These are phyloP conservation scores for Loripinus fragilis DNA, from an alignment of 2,888 invertebrate species.

Conservation along the genomic window DNA sequence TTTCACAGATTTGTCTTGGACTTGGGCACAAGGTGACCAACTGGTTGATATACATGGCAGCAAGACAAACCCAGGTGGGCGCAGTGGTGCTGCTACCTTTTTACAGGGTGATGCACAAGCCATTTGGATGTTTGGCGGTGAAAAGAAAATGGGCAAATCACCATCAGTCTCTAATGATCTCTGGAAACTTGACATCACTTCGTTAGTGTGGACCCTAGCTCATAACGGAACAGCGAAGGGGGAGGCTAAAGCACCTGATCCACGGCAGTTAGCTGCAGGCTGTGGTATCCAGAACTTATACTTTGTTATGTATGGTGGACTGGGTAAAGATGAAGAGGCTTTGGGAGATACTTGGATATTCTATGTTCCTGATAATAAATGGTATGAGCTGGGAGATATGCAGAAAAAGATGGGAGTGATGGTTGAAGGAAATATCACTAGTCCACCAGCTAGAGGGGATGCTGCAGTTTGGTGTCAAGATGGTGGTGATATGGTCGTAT, in stretches of 20 bases:
- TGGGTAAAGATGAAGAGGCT: constrained; percentile 57
- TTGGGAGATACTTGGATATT: constrained; percentile 76
- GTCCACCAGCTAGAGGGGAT: constrained; percentile 66
- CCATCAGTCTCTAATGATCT: constrained; percentile 70
- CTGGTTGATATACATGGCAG: constrained; percentile 50
- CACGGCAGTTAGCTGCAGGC: constrained; percentile 67
- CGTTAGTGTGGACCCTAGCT: constrained; percentile 58
- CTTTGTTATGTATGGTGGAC: constrained; percentile 75
- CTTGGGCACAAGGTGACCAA: constrained; percentile 66
- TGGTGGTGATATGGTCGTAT: constrained; percentile 61
- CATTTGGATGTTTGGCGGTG: constrained; percentile 76
- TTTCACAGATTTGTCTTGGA: constrained; percentile 65
- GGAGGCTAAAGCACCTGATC: constrained; percentile 41
- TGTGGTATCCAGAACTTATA: constrained; percentile 67
- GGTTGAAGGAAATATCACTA: constrained; percentile 6
- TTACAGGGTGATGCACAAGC: constrained; percentile 44
- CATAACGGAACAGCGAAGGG: constrained; percentile 59
- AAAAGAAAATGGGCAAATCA: constrained; percentile 41
- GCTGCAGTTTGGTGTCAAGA: constrained; percentile 71
- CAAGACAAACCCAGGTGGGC: constrained; percentile 64
- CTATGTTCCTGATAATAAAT: constrained; percentile 52
- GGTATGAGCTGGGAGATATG: constrained; percentile 50
- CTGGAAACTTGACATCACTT: constrained; percentile 63
- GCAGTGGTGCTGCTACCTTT: constrained; percentile 72
- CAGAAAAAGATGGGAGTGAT: constrained; percentile 38